Evolutionary conservation across 1,140 invertebrate genomes (phyloP).

Genomic region (Druon quercuslanigerum): DNA sequence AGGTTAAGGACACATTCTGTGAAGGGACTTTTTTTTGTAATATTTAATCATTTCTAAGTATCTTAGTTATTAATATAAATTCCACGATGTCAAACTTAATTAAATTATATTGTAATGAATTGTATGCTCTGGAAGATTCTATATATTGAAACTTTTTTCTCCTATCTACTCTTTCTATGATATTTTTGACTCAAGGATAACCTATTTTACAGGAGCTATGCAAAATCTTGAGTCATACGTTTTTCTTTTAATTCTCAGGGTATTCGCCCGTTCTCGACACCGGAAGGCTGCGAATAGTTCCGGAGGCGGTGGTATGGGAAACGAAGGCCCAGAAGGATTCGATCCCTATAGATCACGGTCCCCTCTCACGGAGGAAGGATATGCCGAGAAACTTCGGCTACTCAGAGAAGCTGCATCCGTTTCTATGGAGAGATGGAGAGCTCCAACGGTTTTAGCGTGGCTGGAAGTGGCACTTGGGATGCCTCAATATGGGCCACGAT

Average conservation of each 20-base stretch:
- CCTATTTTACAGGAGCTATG: background rate
- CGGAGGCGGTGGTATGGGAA: conserved; percentile 68
- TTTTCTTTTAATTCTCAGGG: conserved; percentile 71
- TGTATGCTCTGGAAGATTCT: too few relatives aligned
- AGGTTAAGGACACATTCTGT: too few relatives aligned
- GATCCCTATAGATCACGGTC: conserved; percentile 80
- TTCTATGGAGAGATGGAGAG: conserved; percentile 94
- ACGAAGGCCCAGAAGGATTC: conserved; percentile 69
- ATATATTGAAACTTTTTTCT: background rate
- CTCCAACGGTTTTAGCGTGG: conserved; percentile 94
- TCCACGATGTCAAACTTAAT: too few relatives aligned
- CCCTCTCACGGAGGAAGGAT: conserved; percentile 88
- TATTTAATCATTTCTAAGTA: too few relatives aligned
- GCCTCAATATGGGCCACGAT: conserved; percentile 92
- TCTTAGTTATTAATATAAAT: too few relatives aligned
- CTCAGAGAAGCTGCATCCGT: conserved; percentile 90
- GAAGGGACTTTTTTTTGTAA: too few relatives aligned
- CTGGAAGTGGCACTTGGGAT: conserved; percentile 94
- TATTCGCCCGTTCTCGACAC: conserved; percentile 89
- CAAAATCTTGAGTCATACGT: background rate
- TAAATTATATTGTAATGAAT: too few relatives aligned
- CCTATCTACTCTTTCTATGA: background rate
- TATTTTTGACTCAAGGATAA: background rate
- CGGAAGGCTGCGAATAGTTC: conserved; percentile 79
- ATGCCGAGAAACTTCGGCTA: conserved; percentile 87